Base-by-base conservation (phyloP, 2,113 vertebrate genomes). In the Falcunculus frontatus region DNA sequence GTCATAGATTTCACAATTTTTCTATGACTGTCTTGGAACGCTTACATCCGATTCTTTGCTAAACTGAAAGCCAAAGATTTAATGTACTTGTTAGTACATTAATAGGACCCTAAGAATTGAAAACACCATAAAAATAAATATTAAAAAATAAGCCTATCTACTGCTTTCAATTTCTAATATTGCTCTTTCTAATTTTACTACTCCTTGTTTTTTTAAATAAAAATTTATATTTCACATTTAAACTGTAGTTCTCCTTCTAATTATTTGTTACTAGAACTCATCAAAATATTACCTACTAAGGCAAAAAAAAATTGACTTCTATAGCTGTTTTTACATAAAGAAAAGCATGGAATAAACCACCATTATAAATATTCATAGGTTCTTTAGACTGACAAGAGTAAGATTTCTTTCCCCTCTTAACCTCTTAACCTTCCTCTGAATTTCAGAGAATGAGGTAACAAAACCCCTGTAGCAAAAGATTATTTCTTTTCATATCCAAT, bases 281-380 rank as follows among this genome's bases (percentile, higher is more conserved):
- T 29, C 23, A 64, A 55, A 78, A 17, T n/a, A 7, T 49, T 67
- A 41, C 9, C 9, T 83, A 59, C 11, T 26, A 15, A 64, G 32
- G 7, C 15, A 65, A 88, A 89, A 52, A 52, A 11, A 0, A 4
- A 11, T 29, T 26, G 25, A 53, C 32, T 52, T 21, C 4, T 55
- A 2, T 46, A 65, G 6, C 7, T 84, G 9, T 25, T 77, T 75
- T 46, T 84, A 11, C 13, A 23, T 52, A 44, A 55, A 44, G 10
- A 35, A 63, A 94, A 46, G 22, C 4, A 10, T 20, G 21, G 17
- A 50, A 27, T 72, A 50, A 29, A 42, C 3, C 0, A 0, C 3
- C 4, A 10, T n/a, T 79, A 25, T 57, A 89, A 87, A 60, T 56
- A 10, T 1, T 85, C 10, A n/a, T 18, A 10, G 2, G 3, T 75